Conservation (phyloP, 2,888 invertebrate species). For the Drosophila algonquin region DNA sequence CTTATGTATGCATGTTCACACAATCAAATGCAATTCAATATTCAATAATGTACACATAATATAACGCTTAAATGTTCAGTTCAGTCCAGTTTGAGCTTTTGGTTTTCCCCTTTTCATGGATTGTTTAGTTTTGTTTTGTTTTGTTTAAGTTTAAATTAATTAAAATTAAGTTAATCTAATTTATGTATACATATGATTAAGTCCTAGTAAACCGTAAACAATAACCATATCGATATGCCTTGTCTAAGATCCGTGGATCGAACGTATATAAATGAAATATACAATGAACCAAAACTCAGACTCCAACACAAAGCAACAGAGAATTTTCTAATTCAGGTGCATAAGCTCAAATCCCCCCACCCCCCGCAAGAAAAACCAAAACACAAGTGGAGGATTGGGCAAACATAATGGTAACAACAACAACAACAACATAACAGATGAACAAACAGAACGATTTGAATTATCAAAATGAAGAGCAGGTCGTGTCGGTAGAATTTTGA, state of each 20-base stretch:
- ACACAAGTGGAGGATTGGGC: constrained; percentile 23
- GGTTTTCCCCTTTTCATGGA: constrained; percentile 64
- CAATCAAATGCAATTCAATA: constrained; percentile 66
- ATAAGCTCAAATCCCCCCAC: constrained; percentile 33
- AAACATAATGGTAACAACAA: constrained; percentile 58
- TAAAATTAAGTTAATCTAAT: constrained; percentile 72
- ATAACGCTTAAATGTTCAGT: constrained; percentile 78
- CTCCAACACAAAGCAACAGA: constrained; percentile 29
- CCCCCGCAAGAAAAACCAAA: constrained; percentile 28
- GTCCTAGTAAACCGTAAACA: constrained; percentile 43
- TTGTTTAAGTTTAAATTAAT: constrained; percentile 51
- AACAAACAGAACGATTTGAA: constrained; percentile 7
- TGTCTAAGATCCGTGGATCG: constrained; percentile 34
- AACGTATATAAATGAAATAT: constrained; percentile 23
- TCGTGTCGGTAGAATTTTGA: constrained; percentile 77
- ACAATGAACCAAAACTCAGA: constrained; percentile 22
- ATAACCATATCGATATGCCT: constrained; percentile 53
- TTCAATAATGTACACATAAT: constrained; percentile 61
- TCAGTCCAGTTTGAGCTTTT: constrained; percentile 83
- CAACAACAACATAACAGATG: constrained; percentile 21
- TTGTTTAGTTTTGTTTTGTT: constrained; percentile 16
- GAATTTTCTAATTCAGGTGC: constrained; percentile 23
- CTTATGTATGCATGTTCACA: constrained; percentile 19
- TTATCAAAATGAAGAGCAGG: constrained; percentile 35
- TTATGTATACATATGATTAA: constrained; percentile 48